Base-by-base conservation (phyloP, 2,797 vertebrate species). In the Lophotriccus pileatus region DNA sequence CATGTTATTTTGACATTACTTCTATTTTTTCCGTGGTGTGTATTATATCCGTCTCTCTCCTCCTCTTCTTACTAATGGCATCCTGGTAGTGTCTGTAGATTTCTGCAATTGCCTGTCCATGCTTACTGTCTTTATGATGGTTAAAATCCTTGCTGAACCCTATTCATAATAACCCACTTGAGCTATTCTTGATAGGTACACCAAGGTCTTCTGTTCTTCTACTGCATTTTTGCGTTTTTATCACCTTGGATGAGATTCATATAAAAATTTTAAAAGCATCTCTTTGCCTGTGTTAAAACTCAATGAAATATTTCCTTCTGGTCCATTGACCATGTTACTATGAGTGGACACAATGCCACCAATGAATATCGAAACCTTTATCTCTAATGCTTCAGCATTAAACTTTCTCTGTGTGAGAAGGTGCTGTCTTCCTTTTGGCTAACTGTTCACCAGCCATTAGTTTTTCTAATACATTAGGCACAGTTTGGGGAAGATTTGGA, bases 241-340 rank as follows among this genome's bases (percentile, higher is more conserved):
- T 89, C 91, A 64, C 52, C 74, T 93, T 84, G 64, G 63, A 72
- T 87, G 74, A 94, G 60, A 77, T 25, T 36, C 10, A 72, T 28
- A 62, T 66, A 44, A 93, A 89, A 58, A 16, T n/a, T 86, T 87
- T 80, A 60, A 86, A 94, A 87, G 1, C 28, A 70, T 92, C 93
- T 94, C 75, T 94, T 88, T 94, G 77, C 53, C 70, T 41, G 30
- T 76, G 59, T 73, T 90, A 94, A 90, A 96, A 86, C 67, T 88
- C 92, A 79, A 30, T 64, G 77, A 91, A 94, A 94, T 91, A 86
- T 87, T 96, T 80, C 67, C 74, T 96, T 95, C 89, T 95, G 93
- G 67, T 90, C 95, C 87, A 92, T 93, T 95, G 87, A 70, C 77
- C 21, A 14, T 10, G 77, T 89, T 92, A 87, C 77, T 82, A 6